phyloP scores from a whole-genome alignment of 2,797 vertebrate species.

The Chrosomus eos region DNA sequence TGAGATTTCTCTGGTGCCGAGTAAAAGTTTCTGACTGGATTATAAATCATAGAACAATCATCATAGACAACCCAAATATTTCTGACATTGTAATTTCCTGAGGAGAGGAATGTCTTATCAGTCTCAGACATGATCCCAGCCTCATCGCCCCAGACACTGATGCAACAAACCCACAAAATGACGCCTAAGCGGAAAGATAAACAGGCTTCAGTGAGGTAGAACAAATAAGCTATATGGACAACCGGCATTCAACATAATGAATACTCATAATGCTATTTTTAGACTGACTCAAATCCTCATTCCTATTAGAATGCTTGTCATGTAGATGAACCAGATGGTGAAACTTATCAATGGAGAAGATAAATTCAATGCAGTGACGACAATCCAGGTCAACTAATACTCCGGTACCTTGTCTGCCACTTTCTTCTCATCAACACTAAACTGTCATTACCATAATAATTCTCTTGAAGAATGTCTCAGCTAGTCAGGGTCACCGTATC shows the following conservation, averaged over 20 bases:
- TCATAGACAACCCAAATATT: slow-evolving; percentile 34
- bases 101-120: slow-evolving; percentile 36
- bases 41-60: slow-evolving; percentile 43
- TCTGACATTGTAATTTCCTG: slow-evolving; percentile 47
- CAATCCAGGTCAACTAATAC: neutral
- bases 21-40: slow-evolving; percentile 18
- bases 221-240: slow-evolving; percentile 27
- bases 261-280: slow-evolving; percentile 21
- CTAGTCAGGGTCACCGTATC: slow-evolving; percentile 11
- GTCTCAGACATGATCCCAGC: slow-evolving; percentile 35
- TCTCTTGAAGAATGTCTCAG: slow-evolving; percentile 16
- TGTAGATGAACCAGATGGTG: neutral
- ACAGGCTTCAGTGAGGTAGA: slow-evolving; percentile 15
- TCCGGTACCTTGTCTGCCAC: neutral
- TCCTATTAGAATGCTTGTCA: slow-evolving; percentile 19
- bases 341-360: slow-evolving; percentile 22
- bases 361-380: neutral
- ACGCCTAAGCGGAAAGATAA: slow-evolving; percentile 30
- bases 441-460: slow-evolving; percentile 18
- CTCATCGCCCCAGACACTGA: slow-evolving; percentile 38
- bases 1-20: slow-evolving; percentile 2
- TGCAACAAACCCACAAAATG: slow-evolving; percentile 35
- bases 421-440: neutral
- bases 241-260: slow-evolving; percentile 15
- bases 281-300: neutral